Conservation (phyloP, 2,113 vertebrate genomes). For the Strix uralensis region DNA sequence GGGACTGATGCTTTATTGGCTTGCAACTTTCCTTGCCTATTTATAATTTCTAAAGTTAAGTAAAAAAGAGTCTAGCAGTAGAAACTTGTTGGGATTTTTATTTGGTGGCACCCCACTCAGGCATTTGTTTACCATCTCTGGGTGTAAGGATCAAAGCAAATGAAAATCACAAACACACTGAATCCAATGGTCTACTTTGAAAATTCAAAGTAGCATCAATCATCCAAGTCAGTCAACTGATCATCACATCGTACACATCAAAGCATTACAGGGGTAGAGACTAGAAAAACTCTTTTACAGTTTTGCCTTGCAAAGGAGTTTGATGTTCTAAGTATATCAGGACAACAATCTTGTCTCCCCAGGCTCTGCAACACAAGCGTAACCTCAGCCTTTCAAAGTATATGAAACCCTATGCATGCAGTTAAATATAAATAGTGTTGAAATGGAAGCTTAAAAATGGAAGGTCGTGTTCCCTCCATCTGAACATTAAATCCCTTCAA, state of each 20-base stretch:
- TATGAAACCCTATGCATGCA: background rate
- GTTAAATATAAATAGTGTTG: constrained; percentile 44
- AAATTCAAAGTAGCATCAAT: background rate
- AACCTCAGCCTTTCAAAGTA: constrained; percentile 28
- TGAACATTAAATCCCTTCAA: constrained; percentile 56
- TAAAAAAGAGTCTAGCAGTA: background rate
- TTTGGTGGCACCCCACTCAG: background rate
- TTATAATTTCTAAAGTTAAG: background rate
- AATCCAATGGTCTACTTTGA: background rate
- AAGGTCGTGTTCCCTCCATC: constrained; percentile 33
- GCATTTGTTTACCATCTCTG: background rate
- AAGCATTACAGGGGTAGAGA: background rate
- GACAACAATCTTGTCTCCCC: background rate
- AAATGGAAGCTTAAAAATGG: constrained; percentile 52
- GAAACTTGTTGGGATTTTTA: background rate
- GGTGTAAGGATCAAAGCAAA: background rate
- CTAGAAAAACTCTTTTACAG: background rate
- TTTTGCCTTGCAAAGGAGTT: background rate
- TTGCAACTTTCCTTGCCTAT: background rate
- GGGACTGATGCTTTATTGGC: background rate
- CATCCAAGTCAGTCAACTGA: background rate
- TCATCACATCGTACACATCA: background rate
- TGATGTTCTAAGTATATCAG: background rate
- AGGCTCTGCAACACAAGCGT: constrained; percentile 2
- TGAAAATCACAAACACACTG: background rate